Conservation (phyloP, 2,888 invertebrate species). For the Ophion ventricosus region DNA sequence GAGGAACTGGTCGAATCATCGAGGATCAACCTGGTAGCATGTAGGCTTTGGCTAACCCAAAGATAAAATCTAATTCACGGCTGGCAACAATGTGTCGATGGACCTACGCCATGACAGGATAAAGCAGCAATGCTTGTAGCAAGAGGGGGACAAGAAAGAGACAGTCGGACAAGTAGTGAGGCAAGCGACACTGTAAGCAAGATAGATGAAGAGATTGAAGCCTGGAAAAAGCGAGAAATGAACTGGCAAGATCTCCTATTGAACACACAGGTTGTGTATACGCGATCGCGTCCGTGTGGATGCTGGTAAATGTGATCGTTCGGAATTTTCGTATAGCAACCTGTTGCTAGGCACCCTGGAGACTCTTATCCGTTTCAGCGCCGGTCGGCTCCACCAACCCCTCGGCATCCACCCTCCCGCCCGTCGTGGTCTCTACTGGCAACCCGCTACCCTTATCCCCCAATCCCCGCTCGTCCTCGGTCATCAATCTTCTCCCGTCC, state of each 20-base stretch:
- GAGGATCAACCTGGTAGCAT: not conserved
- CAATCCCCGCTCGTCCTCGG: not conserved
- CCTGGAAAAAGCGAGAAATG: conserved; percentile 34
- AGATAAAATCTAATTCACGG: too few relatives aligned
- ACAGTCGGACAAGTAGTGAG: not conserved
- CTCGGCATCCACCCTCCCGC: conserved; percentile 42
- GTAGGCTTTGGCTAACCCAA: not conserved
- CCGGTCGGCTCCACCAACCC: conserved; percentile 59
- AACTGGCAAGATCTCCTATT: conserved; percentile 20
- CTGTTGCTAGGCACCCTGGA: conserved; percentile 81
- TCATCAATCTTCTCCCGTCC: conserved; percentile 29
- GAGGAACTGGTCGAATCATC: not conserved
- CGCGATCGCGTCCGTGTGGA: not conserved
- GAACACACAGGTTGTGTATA: conserved; percentile 1
- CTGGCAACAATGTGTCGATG: not conserved
- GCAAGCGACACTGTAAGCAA: conserved; percentile 13
- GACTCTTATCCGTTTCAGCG: conserved; percentile 73
- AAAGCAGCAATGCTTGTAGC: not conserved
- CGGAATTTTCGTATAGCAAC: conserved; percentile 79
- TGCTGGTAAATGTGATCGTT: conserved; percentile 33
- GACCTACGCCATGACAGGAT: not conserved
- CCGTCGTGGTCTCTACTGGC: conserved; percentile 50
- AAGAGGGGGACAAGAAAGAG: not conserved
- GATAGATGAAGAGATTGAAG: conserved; percentile 35
- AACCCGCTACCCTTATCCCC: conserved; percentile 43